Evolutionary conservation across 2,113 vertebrate genomes (phyloP).

Genomic region (Zeus faber): DNA sequence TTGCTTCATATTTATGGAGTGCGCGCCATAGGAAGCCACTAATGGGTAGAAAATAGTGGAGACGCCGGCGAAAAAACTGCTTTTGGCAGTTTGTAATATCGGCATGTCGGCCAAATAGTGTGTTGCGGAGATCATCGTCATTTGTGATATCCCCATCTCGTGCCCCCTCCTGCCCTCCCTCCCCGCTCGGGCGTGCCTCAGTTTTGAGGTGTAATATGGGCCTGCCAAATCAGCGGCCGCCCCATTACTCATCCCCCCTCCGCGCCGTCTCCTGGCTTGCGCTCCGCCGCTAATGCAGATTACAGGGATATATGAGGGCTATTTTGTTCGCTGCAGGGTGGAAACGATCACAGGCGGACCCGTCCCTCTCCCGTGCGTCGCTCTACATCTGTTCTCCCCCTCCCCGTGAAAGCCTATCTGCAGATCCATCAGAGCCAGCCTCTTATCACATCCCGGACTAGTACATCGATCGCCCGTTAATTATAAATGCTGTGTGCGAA

Average conservation of each 20-base stretch:
- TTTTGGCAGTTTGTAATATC: conserved; percentile 3
- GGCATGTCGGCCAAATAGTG: conserved; percentile 19
- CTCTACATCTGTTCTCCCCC: conserved; percentile 66
- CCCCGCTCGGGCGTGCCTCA: conserved; percentile 52
- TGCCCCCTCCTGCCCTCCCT: conserved; percentile 12
- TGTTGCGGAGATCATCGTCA: conserved; percentile 32
- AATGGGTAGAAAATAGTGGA: too few relatives aligned
- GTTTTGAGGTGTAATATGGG: conserved; percentile 65
- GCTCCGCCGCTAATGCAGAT: conserved; percentile 69
- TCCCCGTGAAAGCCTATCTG: conserved; percentile 51
- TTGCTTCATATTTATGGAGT: too few relatives aligned
- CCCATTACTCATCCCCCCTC: conserved; percentile 69
- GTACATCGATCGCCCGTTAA: conserved; percentile 56
- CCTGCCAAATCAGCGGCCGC: conserved; percentile 64
- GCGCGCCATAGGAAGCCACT: too few relatives aligned
- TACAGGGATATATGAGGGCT: conserved; percentile 75
- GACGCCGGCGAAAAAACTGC: conserved; percentile 12
- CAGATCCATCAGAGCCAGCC: conserved; percentile 61
- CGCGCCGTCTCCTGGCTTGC: conserved; percentile 64
- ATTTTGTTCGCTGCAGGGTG: conserved; percentile 73
- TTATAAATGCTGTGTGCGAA: conserved; percentile 58
- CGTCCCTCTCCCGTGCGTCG: conserved; percentile 60
- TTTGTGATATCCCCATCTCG: conserved; percentile 63
- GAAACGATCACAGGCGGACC: conserved; percentile 66
- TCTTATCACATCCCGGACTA: conserved; percentile 56